Conservation (phyloP, 1,140 invertebrate species). For the Phortica variegata region DNA sequence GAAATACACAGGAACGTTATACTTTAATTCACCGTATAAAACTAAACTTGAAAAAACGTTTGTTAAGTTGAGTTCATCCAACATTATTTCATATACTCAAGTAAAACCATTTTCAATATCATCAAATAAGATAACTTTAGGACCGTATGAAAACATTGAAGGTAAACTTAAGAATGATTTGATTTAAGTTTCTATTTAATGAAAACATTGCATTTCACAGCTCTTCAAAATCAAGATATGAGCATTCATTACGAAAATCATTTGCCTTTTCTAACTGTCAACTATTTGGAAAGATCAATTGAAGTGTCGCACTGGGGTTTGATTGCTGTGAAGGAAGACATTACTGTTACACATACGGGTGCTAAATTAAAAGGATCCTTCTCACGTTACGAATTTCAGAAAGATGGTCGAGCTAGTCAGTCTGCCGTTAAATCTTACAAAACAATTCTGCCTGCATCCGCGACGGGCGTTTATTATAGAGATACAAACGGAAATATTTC, state of each 20-base stretch:
- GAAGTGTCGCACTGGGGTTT: slow-evolving; percentile 99
- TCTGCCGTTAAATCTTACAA: slow-evolving; percentile 91
- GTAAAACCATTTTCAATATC: slow-evolving; percentile 78
- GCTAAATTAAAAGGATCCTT: slow-evolving; percentile 93
- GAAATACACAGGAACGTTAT: slow-evolving; percentile 80
- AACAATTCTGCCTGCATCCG: slow-evolving; percentile 84
- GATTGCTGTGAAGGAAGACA: slow-evolving; percentile 93
- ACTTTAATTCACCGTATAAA: slow-evolving; percentile 81
- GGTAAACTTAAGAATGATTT: slow-evolving; percentile 36
- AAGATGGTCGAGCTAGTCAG: slow-evolving; percentile 79
- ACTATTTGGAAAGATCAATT: slow-evolving; percentile 79
- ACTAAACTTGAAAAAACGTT: slow-evolving; percentile 79
- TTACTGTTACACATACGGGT: slow-evolving; percentile 90
- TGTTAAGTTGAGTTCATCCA: slow-evolving; percentile 74
- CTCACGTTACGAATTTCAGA: slow-evolving; percentile 92
- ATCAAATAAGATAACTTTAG: slow-evolving; percentile 81
- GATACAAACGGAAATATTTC: slow-evolving; percentile 99
- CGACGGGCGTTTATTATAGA: slow-evolving; percentile 87
- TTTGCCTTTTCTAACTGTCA: slow-evolving; percentile 90
- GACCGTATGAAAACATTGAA: slow-evolving; percentile 78
- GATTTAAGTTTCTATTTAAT: too few species aligned
- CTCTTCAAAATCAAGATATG: slow-evolving; percentile 65
- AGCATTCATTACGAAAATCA: slow-evolving; percentile 95
- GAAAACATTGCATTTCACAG: slow-evolving; percentile 23
- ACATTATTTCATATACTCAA: slow-evolving; percentile 84